Base-by-base conservation (phyloP, 1,140 invertebrate genomes). In the Zaprionus gabonicus region DNA sequence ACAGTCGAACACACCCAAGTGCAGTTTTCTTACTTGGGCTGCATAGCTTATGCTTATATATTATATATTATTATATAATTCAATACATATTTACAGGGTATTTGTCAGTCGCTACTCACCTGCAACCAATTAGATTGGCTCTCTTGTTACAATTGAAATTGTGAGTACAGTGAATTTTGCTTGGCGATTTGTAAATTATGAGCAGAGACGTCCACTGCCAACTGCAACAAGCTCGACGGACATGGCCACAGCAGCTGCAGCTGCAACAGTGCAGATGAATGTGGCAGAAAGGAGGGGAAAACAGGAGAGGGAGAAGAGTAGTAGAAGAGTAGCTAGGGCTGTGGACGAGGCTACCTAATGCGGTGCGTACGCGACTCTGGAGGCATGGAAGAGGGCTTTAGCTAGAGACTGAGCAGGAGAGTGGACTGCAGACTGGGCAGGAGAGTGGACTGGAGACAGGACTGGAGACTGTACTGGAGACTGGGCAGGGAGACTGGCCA, bases 111-210 rank as follows among this genome's bases (percentile, higher is more conserved):
- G 25, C 3, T 12, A 6, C n/a, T 17, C 46, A 44, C 41, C 41
- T 17, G 51, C 9, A 10, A 9, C 6, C 28, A 0, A 10, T 56
- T 25, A 23, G 4, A 4, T 55, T 51, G 31, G 25, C 13, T 23
- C 13, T 23, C 51, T 44, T 31, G 27, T 57, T 57, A 23, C 36
- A 63, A 62, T 63, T 56, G 59, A 63, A 71, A 64, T 75, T 75
- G 67, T 41, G 31, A 64, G 12, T 64, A 64, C 34, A 53, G 34
- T 71, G 55, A 64, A 62, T 62, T 49, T 44, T 56, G 64, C 64
- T 62, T 20, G 57, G 63, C 69, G 64, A 72, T 73, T 72, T 74
- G 64, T 67, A 74, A 74, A 72, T 77, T 74, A 77, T 73, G 70
- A 73, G 75, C 71, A 74, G 67, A 56, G 71, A 68, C 70, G 64